Evolutionary conservation across 1,140 invertebrate species (phyloP).

Genomic region (Mizuhopecten yessoensis): DNA sequence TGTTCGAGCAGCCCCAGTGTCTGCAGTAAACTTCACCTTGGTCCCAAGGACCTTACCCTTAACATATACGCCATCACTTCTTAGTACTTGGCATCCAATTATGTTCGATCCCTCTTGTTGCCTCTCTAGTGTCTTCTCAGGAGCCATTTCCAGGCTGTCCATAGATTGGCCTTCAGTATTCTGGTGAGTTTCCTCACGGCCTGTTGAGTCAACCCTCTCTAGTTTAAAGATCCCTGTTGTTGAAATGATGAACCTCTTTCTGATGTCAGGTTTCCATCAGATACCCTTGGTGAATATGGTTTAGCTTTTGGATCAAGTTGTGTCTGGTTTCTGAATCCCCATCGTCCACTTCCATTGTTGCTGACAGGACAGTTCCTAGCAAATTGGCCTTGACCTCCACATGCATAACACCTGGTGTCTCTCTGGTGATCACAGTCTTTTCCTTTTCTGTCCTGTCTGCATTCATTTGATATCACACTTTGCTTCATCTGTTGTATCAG

Average conservation of each 20-base stretch:
- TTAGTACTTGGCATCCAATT: conserved; percentile 40
- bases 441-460: not conserved
- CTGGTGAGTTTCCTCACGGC: too few species aligned
- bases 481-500: not conserved
- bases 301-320: not conserved
- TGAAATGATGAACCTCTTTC: not conserved
- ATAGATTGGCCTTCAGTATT: conserved; percentile 1
- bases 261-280: not conserved
- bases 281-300: not conserved
- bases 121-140: not conserved
- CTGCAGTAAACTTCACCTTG: conserved; percentile 47
- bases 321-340: not conserved
- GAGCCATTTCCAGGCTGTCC: not conserved
- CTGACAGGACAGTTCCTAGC: too few species aligned
- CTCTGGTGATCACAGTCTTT: too few species aligned
- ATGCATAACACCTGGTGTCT: too few species aligned
- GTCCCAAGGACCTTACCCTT: conserved; percentile 40
- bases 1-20: conserved; percentile 53
- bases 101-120: not conserved
- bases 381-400: too few species aligned
- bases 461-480: not conserved
- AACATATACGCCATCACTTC: conserved; percentile 53
- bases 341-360: not conserved
- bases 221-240: too few species aligned
- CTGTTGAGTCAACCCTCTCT: too few species aligned